phyloP scores from a whole-genome alignment of 2,113 vertebrate species.

The Cyanoramphus novaezelandiae region DNA sequence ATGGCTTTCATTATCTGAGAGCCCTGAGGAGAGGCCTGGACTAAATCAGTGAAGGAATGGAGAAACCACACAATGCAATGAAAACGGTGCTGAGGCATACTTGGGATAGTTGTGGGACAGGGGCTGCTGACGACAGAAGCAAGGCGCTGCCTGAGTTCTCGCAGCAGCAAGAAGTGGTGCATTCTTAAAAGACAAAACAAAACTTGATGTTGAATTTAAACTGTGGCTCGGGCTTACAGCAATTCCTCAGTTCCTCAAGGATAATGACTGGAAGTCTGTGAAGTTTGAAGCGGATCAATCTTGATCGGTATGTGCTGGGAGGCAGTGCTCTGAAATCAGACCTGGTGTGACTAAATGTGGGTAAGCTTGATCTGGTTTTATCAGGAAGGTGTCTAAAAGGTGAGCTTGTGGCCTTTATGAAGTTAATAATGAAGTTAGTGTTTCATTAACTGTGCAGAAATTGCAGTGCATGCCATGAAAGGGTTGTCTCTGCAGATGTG shows the following conservation, averaged over 20 bases:
- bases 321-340: neutral
- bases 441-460: neutral
- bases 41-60: conserved; percentile 79
- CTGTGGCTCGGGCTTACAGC: conserved; percentile 12
- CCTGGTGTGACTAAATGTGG: neutral
- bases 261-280: conserved; percentile 20
- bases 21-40: conserved; percentile 74
- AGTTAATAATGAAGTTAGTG: neutral
- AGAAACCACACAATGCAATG: conserved; percentile 80
- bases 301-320: neutral
- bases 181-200: neutral
- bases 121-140: conserved; percentile 76
- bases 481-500: neutral
- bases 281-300: conserved; percentile 13
- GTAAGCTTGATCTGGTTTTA: neutral
- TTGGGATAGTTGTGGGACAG: conserved; percentile 78
- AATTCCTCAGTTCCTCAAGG: conserved; percentile 16
- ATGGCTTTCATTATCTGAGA: conserved; percentile 79
- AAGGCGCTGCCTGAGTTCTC: conserved; percentile 62
- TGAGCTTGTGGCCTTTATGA: neutral
- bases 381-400: neutral
- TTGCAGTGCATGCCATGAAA: neutral
- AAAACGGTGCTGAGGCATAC: conserved; percentile 75
- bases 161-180: conserved; percentile 54
- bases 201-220: neutral